A percentile compares a stretch with the other conserved stretches of the same genome.
phyloP scores from a whole-genome alignment of 2,888 invertebrate genomes.

The Ariolimax columbianus region DNA sequence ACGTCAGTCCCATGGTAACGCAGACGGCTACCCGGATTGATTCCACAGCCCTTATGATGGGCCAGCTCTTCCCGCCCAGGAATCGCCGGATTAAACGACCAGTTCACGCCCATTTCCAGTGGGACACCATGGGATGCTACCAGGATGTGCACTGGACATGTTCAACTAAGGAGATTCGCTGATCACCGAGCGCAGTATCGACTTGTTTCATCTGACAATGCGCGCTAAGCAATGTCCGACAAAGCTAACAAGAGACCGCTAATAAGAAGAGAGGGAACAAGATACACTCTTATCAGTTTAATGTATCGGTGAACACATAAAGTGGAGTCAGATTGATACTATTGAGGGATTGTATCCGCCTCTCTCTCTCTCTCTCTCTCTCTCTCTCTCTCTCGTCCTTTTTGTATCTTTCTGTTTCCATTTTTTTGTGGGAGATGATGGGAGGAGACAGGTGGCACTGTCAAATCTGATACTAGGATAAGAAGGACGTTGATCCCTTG shows the following conservation, averaged over 20 bases:
- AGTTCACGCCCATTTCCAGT: conserved; percentile 39
- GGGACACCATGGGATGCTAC: not conserved
- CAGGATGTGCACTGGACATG: not conserved
- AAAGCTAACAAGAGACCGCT: not conserved
- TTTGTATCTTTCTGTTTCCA: too few relatives aligned
- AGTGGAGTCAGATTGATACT: not conserved
- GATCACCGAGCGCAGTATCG: not conserved
- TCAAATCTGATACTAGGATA: not conserved
- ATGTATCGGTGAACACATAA: not conserved
- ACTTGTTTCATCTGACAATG: not conserved
- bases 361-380: not conserved
- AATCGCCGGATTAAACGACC: conserved; percentile 28
- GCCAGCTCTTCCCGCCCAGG: conserved; percentile 19
- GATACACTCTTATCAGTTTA: not conserved
- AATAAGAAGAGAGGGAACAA: not conserved
- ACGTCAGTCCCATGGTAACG: conserved; percentile 41
- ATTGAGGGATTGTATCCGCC: not conserved
- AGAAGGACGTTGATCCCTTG: not conserved
- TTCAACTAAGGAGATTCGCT: not conserved
- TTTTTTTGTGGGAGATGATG: not conserved
- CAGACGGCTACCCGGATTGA: conserved; percentile 45
- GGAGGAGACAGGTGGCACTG: not conserved
- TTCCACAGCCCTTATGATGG: conserved; percentile 44
- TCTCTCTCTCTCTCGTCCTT: not conserved
- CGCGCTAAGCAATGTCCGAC: not conserved